Conservation (phyloP, 2,113 vertebrate species). For the Coryphaenoides rupestris region DNA sequence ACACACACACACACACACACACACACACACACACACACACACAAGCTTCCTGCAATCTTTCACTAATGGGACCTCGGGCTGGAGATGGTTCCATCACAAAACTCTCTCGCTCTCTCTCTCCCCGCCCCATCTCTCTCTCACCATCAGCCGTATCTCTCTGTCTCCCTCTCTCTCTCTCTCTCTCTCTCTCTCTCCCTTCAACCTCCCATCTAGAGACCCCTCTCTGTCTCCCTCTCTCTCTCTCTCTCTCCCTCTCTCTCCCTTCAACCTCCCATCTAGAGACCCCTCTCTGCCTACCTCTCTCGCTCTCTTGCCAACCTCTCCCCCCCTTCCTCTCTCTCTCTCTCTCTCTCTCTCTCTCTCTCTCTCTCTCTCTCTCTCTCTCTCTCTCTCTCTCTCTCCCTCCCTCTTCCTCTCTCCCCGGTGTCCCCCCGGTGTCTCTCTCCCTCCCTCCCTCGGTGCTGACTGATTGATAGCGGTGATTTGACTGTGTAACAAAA, state of each 20-base stretch:
- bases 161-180: slow-evolving; percentile 20
- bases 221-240: too few relatives aligned
- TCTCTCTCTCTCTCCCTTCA: slow-evolving; percentile 21
- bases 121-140: background rate
- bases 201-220: slow-evolving; percentile 68
- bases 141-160: background rate
- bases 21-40: slow-evolving; percentile 21
- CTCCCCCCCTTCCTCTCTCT: slow-evolving; percentile 15
- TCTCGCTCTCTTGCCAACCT: slow-evolving; percentile 9
- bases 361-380: slow-evolving; percentile 7
- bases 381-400: slow-evolving; percentile 6
- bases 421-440: too few relatives aligned
- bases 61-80: slow-evolving; percentile 71
- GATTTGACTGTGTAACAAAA: slow-evolving; percentile 72
- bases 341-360: too few relatives aligned
- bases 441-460: slow-evolving; percentile 14
- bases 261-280: slow-evolving; percentile 1
- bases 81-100: slow-evolving; percentile 71
- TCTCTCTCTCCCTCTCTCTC: too few relatives aligned
- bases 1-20: slow-evolving; percentile 26
- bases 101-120: slow-evolving; percentile 17
- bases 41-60: slow-evolving; percentile 50
- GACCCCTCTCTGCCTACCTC: background rate
- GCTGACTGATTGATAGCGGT: slow-evolving; percentile 72
- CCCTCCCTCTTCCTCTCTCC: slow-evolving; percentile 5